Evolutionary conservation across 2,888 invertebrate genomes (phyloP), one percentile per base, ranked within the genome.

Genomic region (Tenthredo notha): DNA sequence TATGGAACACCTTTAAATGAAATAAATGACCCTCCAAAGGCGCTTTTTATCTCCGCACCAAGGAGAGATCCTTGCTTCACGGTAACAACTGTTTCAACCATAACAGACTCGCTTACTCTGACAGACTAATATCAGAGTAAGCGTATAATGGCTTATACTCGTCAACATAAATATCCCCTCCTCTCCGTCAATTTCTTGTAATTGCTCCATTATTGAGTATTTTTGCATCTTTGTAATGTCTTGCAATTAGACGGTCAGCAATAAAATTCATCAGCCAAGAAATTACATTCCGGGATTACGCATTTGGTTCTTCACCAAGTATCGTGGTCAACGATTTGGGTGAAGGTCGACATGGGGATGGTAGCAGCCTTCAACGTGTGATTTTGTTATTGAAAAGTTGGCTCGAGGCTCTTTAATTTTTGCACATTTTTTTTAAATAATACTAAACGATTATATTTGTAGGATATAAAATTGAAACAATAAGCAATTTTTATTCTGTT

Each of bases 251-350:
- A 18, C 15, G 4, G 18, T 47, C 18, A 18, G 5, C 50, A 18
- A 2, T n/a, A 18, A 50, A 18, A 4, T 0, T 15, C 15, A 47
- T 15, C 47, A 9, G 40, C 40, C 40, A 9, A 7, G 40, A 1
- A 40, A 9, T 40, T 9, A 40, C 40, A 40, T 40, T 40, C 40
- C 1, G 40, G 1, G 40, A 40, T 40, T 9, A 40, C 40, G 7
- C 37, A 7, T 40, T 33, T 33, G 29, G 29, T 1, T 33, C n/a
- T n/a, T n/a, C n/a, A n/a, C n/a, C n/a, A n/a, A 97, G 98, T 92
- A 98, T 99, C 37, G 98, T 99, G 43, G 99, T 99, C 0, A 99
- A 99, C 93, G 99, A 99, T 94, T 95, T 99, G 86, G 99, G 99
- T 50, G 98, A 98, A 33, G 96, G 95, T 82, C 94, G 96, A 88